Base-by-base conservation (phyloP, 2,797 vertebrate genomes). In the Intellagama lesueurii region DNA sequence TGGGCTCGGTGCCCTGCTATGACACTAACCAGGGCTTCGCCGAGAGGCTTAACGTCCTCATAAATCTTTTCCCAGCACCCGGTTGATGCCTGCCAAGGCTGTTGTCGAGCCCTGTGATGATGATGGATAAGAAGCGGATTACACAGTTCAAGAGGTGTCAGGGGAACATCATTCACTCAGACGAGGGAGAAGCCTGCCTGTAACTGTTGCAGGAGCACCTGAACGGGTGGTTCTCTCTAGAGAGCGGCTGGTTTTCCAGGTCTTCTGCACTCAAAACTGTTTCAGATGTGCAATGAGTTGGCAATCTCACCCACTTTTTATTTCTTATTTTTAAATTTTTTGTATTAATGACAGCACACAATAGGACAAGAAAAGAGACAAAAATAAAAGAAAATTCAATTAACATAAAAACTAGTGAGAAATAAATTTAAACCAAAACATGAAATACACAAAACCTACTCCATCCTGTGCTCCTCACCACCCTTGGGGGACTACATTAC, bases 91-190 rank as follows among this genome's bases (percentile, higher is more conserved):
- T 66, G 70, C 81, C 7, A 0, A 7, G 78, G 66, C 89, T 5
- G 28, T 69, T 40, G 60, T 47, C 81, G 85, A 60, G 77, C 81
- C 40, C 75, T 35, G 77, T 52, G 75, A 40, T 19, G 52, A 64
- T 3, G 81, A 17, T 64, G 90, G 81, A 1, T 32, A 52, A 44
- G 16, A 78, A 81, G 64, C 19, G 78, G 80, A 89, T 91, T 83
- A 64, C 79, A 56, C 64, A 30, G 17, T 56, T 92, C 75, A 89
- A 90, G 83, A 94, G 78, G 81, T 93, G 88, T 89, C 19, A 0
- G 44, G 26, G 82, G 35, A 78, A 87, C 93, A 79, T 32, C 91
- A 79, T 94, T 90, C 89, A 91, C 60, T 81, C 85, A 0, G 0
- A 52, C 47, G 24, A 0, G 0, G 77, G 73, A 7, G 85, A 86